phyloP scores from a whole-genome alignment of 2,888 invertebrate genomes.

The Microctonus aethiopoides region DNA sequence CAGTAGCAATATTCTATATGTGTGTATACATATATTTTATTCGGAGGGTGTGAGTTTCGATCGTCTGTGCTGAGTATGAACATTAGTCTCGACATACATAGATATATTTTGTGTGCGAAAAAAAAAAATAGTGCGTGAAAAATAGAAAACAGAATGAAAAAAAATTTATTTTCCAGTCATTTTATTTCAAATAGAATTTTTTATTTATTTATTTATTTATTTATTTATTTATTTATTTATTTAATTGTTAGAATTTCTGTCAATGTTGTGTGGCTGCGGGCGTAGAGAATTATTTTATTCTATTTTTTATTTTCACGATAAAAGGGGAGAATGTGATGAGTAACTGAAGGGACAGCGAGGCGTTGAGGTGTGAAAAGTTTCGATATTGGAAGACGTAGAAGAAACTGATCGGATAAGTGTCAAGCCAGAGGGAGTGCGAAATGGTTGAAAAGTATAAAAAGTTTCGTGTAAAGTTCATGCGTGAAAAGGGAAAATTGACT shows the following conservation, averaged over 20 bases:
- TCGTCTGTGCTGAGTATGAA: neutral
- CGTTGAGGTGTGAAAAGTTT: constrained; percentile 24
- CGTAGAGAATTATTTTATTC: too few species aligned
- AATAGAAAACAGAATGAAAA: too few species aligned
- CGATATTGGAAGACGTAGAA: constrained; percentile 25
- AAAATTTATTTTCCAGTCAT: too few species aligned
- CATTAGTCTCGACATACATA: neutral
- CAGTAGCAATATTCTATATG: constrained; percentile 19
- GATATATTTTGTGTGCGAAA: too few species aligned
- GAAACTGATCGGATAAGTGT: constrained; percentile 6
- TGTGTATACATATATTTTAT: neutral
- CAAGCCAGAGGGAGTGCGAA: neutral
- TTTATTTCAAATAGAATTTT: too few species aligned
- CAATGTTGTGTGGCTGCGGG: too few species aligned
- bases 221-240: too few species aligned
- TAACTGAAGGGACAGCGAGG: neutral
- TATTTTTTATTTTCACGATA: neutral
- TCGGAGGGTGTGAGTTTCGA: constrained; percentile 16
- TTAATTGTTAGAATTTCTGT: too few species aligned
- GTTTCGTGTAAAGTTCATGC: neutral
- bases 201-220: too few species aligned
- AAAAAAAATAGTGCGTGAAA: too few species aligned
- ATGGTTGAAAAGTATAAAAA: neutral
- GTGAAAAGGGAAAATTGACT: neutral
- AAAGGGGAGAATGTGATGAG: neutral